Evolutionary conservation across 2,888 invertebrate genomes (phyloP), one percentile per base, ranked within the genome.

Genomic region (Lamproptera curius): DNA sequence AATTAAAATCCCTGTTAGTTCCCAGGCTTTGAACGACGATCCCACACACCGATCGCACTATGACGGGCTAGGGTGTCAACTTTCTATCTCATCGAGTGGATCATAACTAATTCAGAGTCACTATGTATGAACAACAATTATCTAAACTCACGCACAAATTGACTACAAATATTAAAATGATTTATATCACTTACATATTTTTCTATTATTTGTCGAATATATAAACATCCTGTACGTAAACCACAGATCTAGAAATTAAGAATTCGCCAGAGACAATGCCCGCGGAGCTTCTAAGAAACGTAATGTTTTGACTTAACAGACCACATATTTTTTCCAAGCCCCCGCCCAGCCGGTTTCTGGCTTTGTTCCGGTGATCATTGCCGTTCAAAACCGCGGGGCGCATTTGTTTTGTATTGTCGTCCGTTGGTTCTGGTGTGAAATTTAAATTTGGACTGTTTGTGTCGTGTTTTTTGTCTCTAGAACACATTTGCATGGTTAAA

Each of bases 291-390:
- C 79, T 62, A 35, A 69, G 78, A 78, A 79, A 67, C 66, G 63
- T 57, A 66, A 67, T 73, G 72, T 77, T 76, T 70, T 73, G 73
- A 73, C 73, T 73, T 58, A 55, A 48, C 58, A 64, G 62, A 54
- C 58, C 56, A 62, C 63, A 53, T 55, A 59, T 69, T 67, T 71
- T 62, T 61, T 54, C 41, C 17, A 14, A 20, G 6, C 20, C 17
- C 36, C 23, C 37, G n/a, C 15, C 44, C 39, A 49, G 44, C 53
- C 51, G 43, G 46, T 40, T 48, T 53, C 54, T 59, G 51, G 57
- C 65, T 67, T 67, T 73, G 70, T 73, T 67, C 61, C 50, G 59
- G 64, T 68, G 65, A 76, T 77, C 70, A 75, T 73, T 64, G 67
- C 20, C 20, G 61, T 50, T 48, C 45, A 51, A 49, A 44, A 51